These are phyloP conservation scores for Drosophila cyrtoloma DNA, from an alignment of 2,888 invertebrate genomes.

Conservation along the genomic window DNA sequence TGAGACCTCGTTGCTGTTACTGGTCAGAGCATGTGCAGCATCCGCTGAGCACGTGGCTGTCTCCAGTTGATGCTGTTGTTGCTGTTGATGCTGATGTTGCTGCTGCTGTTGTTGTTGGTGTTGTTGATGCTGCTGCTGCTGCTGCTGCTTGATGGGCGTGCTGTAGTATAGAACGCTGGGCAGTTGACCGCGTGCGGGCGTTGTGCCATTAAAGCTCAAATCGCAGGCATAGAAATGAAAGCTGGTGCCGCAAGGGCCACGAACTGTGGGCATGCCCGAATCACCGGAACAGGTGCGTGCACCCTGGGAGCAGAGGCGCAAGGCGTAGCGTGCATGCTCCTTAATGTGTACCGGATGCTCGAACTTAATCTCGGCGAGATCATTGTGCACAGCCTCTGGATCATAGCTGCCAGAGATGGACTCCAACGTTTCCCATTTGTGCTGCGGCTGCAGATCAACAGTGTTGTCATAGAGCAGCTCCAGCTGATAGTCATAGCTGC, in stretches of 20 bases:
- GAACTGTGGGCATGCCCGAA: conserved; percentile 94
- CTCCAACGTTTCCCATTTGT: conserved; percentile 95
- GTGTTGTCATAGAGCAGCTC: conserved; percentile 93
- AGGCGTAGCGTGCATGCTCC: conserved; percentile 95
- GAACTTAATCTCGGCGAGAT: conserved; percentile 95
- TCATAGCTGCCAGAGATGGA: conserved; percentile 93
- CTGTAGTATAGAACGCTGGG: conserved; percentile 93
- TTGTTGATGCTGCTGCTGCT: conserved; percentile 39
- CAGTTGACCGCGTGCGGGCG: conserved; percentile 96
- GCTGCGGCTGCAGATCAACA: conserved; percentile 86
- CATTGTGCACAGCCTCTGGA: conserved; percentile 94
- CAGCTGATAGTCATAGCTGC: conserved; percentile 95
- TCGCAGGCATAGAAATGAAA: conserved; percentile 96
- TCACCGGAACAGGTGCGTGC: conserved; percentile 98
- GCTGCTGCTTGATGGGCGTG: conserved; percentile 83
- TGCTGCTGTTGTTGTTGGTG: conserved; percentile 16
- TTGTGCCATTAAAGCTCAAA: conserved; percentile 98
- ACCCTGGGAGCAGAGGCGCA: conserved; percentile 95
- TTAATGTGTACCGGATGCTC: conserved; percentile 94
- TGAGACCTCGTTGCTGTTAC: conserved; percentile 69
- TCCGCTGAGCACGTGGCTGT: conserved; percentile 21
- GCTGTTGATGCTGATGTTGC: conserved; percentile 41
- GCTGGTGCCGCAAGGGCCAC: conserved; percentile 96
- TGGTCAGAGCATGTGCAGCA: conserved; percentile 35
- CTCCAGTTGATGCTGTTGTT: conserved; percentile 21